phyloP scores from a whole-genome alignment of 2,888 invertebrate species.

The Nemotelus nigrinus region DNA sequence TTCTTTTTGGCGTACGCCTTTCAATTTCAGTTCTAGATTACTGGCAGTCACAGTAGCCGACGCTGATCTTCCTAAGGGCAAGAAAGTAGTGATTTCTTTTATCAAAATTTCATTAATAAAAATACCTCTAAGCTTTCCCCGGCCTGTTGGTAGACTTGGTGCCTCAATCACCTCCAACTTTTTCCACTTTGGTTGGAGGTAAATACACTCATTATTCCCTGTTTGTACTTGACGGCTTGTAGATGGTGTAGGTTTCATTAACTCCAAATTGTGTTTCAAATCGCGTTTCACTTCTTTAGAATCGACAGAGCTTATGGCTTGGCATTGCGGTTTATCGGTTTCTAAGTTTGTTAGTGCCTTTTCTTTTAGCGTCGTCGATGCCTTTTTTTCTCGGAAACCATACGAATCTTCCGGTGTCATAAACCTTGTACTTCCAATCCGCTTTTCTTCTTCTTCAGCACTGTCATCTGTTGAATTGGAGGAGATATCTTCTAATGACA shows the following conservation, averaged over 20 bases:
- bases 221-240: background rate
- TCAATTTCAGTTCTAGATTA: no score
- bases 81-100: no score
- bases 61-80: no score
- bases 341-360: background rate
- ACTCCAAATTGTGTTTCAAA: background rate
- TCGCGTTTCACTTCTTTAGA: background rate
- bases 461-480: no score
- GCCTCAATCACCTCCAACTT: conserved; percentile 57
- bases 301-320: background rate
- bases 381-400: background rate
- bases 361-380: background rate
- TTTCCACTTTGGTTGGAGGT: conserved; percentile 47
- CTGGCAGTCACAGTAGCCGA: no score
- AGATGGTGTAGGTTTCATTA: background rate
- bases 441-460: background rate
- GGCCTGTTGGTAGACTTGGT: conserved; percentile 56
- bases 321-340: background rate
- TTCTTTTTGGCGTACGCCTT: background rate
- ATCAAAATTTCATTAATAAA: conserved; percentile 31
- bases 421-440: no score
- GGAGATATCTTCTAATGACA: no score
- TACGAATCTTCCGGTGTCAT: no score
- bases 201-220: background rate
- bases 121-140: conserved; percentile 59